Base-by-base conservation (phyloP, 1,140 invertebrate species). In the Mesaphorura yosii region DNA sequence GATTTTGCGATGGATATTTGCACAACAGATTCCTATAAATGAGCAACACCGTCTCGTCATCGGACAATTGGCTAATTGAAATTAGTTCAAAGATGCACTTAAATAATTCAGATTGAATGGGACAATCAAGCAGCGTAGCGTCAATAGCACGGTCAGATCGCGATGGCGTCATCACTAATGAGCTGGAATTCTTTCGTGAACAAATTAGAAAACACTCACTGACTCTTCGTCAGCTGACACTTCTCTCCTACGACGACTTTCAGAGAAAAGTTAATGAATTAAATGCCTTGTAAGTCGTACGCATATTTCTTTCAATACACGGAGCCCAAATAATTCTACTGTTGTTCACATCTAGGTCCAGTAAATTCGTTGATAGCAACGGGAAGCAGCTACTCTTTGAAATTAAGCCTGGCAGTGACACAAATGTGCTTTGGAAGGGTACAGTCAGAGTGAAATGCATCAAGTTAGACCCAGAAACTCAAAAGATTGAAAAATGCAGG, bases 381-480 rank as follows among this genome's bases (percentile, higher is more conserved):
- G 78, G 77, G 3, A 79, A 78, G 59, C 75, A 77, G 53, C 64
- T 83, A n/a, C 64, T 79, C 20, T 83, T 83, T 70, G 72, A 72
- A 44, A 72, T 83, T 0, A 78, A 80, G 64, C 73, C 73, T 58
- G 79, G 78, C 3, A 76, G 77, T 17, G 80, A 82, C 67, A 67
- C 72, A 7, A 75, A 75, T 14, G 61, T 82, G 2, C 69, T 82
- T 22, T 84, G 82, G 82, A 82, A 81, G 66, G 76, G 74, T 2
- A 81, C 77, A 2, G 74, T 82, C 1, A 72, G 75, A 63, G 78
- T 84, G 57, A 75, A 74, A 47, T 83, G 80, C 67, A 69, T 78
- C 15, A 81, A 80, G 72, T 71, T 75, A 20, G 70, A 78, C 64
- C 68, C 72, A 5, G 50, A 63, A 22, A 69, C 69, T 12, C 68